These are phyloP conservation scores for Istiophorus platypterus DNA, from an alignment of 2,113 vertebrate genomes.

Conservation along the genomic window DNA sequence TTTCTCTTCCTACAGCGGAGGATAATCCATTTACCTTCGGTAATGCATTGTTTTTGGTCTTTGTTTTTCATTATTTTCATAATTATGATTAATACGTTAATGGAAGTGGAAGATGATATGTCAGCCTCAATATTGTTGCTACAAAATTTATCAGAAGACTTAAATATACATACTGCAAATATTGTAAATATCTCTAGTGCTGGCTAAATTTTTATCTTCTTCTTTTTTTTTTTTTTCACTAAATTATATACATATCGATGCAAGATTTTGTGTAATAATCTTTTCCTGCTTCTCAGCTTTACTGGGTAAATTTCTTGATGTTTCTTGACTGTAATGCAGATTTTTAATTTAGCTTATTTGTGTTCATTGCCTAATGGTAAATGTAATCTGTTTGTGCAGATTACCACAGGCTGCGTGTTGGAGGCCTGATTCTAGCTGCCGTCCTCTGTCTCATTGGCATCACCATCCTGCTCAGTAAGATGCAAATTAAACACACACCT, in stretches of 20 bases:
- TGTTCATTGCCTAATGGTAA: background rate
- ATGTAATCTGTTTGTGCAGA: constrained; percentile 76
- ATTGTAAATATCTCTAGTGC: background rate
- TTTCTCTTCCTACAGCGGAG: constrained; percentile 62
- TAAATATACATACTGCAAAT: background rate
- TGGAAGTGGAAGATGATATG: background rate
- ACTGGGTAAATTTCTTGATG: background rate
- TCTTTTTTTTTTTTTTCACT: background rate
- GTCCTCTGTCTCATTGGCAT: constrained; percentile 89
- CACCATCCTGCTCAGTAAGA: constrained; percentile 91
- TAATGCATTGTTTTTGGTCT: constrained; percentile 49
- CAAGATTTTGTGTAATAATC: background rate
- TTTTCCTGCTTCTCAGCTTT: background rate
- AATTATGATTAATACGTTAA: background rate
- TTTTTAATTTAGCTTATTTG: background rate
- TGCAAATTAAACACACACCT: constrained; percentile 8
- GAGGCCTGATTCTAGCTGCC: constrained; percentile 88
- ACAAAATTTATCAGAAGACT: background rate
- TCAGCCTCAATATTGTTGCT: background rate
- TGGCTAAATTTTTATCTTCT: background rate
- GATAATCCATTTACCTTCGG: constrained; percentile 85
- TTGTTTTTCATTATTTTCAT: background rate
- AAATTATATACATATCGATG: background rate
- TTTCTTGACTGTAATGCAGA: background rate
- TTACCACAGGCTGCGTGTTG: constrained; percentile 86